phyloP scores from a whole-genome alignment of 2,113 vertebrate genomes.

The Gymnocephalus cernua region DNA sequence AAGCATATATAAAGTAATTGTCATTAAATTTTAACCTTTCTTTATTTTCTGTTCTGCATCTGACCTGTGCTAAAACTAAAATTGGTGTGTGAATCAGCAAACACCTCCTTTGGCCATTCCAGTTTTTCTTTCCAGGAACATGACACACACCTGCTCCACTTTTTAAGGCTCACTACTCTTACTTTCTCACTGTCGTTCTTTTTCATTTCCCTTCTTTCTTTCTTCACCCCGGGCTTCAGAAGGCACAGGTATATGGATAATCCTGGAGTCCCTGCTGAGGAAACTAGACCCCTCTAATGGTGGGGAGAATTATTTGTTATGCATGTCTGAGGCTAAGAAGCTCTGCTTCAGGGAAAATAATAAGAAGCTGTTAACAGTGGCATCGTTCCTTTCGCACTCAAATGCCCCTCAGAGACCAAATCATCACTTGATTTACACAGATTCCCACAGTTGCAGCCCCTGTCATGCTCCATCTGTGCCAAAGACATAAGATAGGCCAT shows the following conservation, averaged over 20 bases:
- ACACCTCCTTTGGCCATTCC: conserved; percentile 59
- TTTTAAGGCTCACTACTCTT: conserved; percentile 51
- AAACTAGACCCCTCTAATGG: conserved; percentile 36
- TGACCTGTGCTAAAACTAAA: conserved; percentile 32
- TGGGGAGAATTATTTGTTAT: conserved; percentile 33
- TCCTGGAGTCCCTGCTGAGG: conserved; percentile 47
- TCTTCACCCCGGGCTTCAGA: conserved; percentile 27
- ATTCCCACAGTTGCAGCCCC: conserved; percentile 46
- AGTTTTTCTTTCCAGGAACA: conserved; percentile 55
- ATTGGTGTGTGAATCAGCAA: conserved; percentile 52
- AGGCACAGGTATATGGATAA: conserved; percentile 64
- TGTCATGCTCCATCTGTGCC: conserved; percentile 56
- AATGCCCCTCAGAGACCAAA: conserved; percentile 42
- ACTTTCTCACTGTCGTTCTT: neutral
- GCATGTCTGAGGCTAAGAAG: conserved; percentile 36
- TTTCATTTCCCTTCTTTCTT: neutral
- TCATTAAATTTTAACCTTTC: conserved; percentile 8
- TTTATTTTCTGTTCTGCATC: conserved; percentile 10
- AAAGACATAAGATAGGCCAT: conserved; percentile 27
- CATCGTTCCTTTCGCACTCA: conserved; percentile 43
- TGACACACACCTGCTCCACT: conserved; percentile 46
- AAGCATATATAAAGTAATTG: neutral
- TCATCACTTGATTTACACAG: conserved; percentile 42
- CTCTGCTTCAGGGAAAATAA: conserved; percentile 35
- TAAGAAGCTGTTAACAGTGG: conserved; percentile 20